phyloP scores from a whole-genome alignment of 2,888 invertebrate species.

The Plebejus melissa region DNA sequence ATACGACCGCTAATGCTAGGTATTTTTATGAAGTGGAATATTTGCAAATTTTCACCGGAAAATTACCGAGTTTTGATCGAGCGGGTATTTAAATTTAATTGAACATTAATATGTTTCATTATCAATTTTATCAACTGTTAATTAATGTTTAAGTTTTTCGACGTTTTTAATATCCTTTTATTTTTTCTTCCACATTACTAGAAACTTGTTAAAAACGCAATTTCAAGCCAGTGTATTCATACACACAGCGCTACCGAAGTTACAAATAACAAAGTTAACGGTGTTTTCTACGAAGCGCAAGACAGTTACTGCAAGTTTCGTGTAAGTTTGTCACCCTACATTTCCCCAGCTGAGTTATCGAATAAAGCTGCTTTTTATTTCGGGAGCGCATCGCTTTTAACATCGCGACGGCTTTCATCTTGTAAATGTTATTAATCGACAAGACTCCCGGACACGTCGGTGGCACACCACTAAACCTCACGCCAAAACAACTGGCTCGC shows the following conservation, averaged over 20 bases:
- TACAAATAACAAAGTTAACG: not conserved
- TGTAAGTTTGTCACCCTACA: slow-evolving; percentile 44
- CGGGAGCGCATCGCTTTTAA: slow-evolving; percentile 69
- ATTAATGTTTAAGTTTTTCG: not conserved
- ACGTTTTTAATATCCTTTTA: not conserved
- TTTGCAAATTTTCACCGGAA: not conserved
- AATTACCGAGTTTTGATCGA: not conserved
- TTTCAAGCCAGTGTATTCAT: not conserved
- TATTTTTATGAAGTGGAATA: not conserved
- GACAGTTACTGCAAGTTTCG: not conserved
- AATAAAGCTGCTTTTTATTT: slow-evolving; percentile 71
- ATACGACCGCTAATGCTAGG: not conserved
- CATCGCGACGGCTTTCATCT: slow-evolving; percentile 74
- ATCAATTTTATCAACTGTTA: not conserved
- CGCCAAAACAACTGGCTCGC: not conserved
- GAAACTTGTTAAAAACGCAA: too few relatives aligned
- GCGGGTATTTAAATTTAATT: not conserved
- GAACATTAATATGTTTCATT: not conserved
- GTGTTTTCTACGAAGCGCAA: not conserved
- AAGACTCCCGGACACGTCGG: slow-evolving; percentile 63
- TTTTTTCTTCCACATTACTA: not conserved
- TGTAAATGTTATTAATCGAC: slow-evolving; percentile 77
- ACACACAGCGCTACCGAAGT: not conserved
- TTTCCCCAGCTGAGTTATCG: slow-evolving; percentile 71
- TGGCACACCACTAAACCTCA: slow-evolving; percentile 44